These are phyloP conservation scores for Bimastos eiseni DNA, from an alignment of 2,888 invertebrate species.

Conservation along the genomic window DNA sequence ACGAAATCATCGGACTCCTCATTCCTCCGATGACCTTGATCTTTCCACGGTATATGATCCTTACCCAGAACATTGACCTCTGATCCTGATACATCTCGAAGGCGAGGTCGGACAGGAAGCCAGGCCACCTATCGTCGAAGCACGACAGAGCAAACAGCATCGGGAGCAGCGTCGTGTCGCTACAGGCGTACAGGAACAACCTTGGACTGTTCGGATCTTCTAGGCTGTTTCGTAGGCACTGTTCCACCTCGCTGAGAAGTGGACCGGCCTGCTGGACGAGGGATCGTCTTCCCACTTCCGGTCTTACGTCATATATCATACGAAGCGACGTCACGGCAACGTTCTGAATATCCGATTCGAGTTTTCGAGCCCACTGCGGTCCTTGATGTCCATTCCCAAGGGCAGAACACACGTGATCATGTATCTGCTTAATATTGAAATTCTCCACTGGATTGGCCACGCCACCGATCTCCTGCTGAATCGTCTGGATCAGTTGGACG, in stretches of 20 bases:
- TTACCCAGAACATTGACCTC: slow-evolving; percentile 48
- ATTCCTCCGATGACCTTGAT: slow-evolving; percentile 48
- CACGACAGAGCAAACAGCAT: slow-evolving; percentile 50
- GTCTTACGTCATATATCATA: not conserved
- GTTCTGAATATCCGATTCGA: not conserved
- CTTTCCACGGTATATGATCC: slow-evolving; percentile 47
- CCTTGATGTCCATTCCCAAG: not conserved
- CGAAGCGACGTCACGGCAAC: not conserved
- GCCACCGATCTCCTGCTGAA: not conserved
- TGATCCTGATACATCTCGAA: slow-evolving; percentile 54
- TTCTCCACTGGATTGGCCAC: not conserved
- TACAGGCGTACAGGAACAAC: slow-evolving; percentile 53
- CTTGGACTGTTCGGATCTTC: slow-evolving; percentile 34
- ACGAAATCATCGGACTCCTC: not conserved
- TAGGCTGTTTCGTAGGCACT: not conserved
- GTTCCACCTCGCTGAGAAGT: slow-evolving; percentile 8
- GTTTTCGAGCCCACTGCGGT: not conserved
- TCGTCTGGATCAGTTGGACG: not conserved
- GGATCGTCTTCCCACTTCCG: not conserved
- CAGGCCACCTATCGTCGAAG: slow-evolving; percentile 54
- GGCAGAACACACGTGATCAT: not conserved
- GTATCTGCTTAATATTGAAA: not conserved
- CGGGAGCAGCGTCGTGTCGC: slow-evolving; percentile 54
- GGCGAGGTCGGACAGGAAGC: slow-evolving; percentile 53
- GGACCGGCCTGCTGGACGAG: not conserved